Evolutionary conservation across 2,888 invertebrate genomes (phyloP).

Genomic region (Pogonocherus hispidulus): DNA sequence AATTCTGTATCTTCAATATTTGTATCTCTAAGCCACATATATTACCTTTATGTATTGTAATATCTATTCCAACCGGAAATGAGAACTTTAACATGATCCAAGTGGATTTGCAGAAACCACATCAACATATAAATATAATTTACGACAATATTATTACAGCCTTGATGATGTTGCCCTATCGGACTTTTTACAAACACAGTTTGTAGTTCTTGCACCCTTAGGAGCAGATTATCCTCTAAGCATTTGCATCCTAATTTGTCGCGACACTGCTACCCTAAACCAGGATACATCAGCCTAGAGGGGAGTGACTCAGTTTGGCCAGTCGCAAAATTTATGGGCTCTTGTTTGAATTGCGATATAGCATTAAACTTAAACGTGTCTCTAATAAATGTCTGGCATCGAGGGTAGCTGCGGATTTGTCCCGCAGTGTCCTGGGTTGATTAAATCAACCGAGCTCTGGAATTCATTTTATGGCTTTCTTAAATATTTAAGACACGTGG

Average conservation of each 20-base stretch:
- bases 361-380: constrained; percentile 49
- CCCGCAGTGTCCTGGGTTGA: constrained; percentile 22
- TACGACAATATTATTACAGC: not conserved
- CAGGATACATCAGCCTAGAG: constrained; percentile 6
- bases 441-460: constrained; percentile 34
- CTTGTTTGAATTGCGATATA: constrained; percentile 51
- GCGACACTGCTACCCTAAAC: constrained; percentile 14
- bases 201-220: not conserved
- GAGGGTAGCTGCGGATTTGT: constrained; percentile 35
- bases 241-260: constrained; percentile 28
- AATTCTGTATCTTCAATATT: too few species aligned
- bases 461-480: constrained; percentile 36
- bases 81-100: not conserved
- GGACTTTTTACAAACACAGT: not conserved
- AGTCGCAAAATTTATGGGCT: constrained; percentile 47
- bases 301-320: constrained; percentile 32
- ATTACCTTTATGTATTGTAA: too few species aligned
- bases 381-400: constrained; percentile 47
- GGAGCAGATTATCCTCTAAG: not conserved
- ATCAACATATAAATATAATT: not conserved
- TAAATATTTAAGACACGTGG: constrained; percentile 38
- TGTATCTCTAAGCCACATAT: too few species aligned
- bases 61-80: too few species aligned
- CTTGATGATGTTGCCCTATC: too few species aligned
- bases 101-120: not conserved